Conservation (phyloP, 2,113 vertebrate species). For the Alouatta palliata region DNA sequence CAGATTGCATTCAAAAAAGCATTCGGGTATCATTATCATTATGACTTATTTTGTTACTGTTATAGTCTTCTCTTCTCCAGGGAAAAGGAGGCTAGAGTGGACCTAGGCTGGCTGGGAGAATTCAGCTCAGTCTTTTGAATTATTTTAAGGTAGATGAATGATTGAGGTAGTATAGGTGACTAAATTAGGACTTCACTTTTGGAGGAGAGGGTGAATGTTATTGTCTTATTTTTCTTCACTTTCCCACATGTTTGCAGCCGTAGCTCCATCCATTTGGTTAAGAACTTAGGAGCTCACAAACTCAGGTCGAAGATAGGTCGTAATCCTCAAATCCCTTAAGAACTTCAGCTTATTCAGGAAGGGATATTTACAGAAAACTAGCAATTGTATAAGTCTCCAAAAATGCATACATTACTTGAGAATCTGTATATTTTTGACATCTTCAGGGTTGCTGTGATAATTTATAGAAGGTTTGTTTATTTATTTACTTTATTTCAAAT, state of each 20-base stretch:
- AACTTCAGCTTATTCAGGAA: conserved; percentile 46
- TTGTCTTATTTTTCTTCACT: neutral
- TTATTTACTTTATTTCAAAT: conserved; percentile 42
- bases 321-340: neutral
- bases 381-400: neutral
- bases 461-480: neutral
- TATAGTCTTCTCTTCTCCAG: neutral
- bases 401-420: neutral
- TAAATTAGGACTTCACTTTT: conserved; percentile 13
- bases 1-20: neutral
- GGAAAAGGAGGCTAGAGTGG: neutral
- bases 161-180: neutral
- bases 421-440: conserved; percentile 8
- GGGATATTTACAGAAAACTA: conserved; percentile 19
- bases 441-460: neutral
- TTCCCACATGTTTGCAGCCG: neutral
- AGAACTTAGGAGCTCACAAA: neutral
- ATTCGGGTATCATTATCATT: neutral
- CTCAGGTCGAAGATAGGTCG: neutral
- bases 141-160: conserved; percentile 27
- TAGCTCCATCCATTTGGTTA: neutral
- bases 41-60: neutral
- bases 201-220: neutral
- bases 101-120: neutral
- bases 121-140: neutral